phyloP scores from a whole-genome alignment of 2,888 invertebrate species.

The Sphinx pinastri region DNA sequence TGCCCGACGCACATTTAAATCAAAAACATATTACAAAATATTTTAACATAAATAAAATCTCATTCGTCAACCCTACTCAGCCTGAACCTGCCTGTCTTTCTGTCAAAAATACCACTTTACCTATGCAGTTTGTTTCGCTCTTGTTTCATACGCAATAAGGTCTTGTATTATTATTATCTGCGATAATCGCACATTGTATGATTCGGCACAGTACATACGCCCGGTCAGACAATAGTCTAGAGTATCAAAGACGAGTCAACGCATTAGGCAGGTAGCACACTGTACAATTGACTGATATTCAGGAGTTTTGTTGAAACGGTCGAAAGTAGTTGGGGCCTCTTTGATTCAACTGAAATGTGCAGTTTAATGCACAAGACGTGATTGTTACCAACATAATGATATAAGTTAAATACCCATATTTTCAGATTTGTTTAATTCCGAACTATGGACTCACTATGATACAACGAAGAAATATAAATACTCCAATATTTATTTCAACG shows the following conservation, averaged over 20 bases:
- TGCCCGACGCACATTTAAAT: no score
- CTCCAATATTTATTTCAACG: no score
- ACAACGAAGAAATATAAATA: no score
- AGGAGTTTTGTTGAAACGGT: conserved; percentile 2
- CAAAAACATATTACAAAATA: not conserved
- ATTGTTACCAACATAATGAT: not conserved
- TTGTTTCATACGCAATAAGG: not conserved
- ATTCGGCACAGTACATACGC: conserved; percentile 7
- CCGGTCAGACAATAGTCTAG: conserved; percentile 10
- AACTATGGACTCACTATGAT: no score
- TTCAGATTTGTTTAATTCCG: no score
- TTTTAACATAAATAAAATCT: not conserved
- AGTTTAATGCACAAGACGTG: not conserved
- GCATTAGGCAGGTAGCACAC: not conserved
- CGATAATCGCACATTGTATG: not conserved
- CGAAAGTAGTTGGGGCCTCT: not conserved
- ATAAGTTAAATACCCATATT: no score
- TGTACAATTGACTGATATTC: not conserved
- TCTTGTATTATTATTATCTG: not conserved
- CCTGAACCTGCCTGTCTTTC: conserved; percentile 40
- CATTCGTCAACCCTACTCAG: conserved; percentile 24
- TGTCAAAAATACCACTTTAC: conserved; percentile 36
- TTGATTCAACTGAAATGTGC: not conserved
- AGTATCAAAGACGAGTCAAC: conserved; percentile 18
- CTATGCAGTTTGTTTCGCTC: not conserved